Percentiles rank a stretch among this genome's conserved stretches.
Conservation (phyloP, 2,113 vertebrate species). For the Lipophrys pholis region DNA sequence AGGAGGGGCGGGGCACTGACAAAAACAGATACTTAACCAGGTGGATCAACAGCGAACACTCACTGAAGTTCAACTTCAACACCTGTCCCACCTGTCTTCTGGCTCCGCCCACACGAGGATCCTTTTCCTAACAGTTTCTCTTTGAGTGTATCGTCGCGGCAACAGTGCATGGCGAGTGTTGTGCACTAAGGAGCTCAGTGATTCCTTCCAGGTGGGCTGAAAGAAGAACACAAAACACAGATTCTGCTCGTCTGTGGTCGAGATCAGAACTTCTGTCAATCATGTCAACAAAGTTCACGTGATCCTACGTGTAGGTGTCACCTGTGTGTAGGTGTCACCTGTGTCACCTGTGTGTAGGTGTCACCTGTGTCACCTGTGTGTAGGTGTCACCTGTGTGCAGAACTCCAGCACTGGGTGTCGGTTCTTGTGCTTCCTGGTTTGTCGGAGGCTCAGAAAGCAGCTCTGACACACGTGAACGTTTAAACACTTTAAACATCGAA, state of each 20-base stretch:
- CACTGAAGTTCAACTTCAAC: neutral
- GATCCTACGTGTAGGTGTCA: too few species aligned
- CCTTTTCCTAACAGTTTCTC: conserved; percentile 65
- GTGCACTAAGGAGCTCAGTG: conserved; percentile 77
- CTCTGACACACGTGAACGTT: conserved; percentile 88
- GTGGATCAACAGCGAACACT: neutral
- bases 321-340: conserved; percentile 70
- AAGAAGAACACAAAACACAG: neutral
- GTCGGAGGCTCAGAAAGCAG: conserved; percentile 84
- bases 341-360: conserved; percentile 83
- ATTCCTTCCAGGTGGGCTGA: conserved; percentile 86
- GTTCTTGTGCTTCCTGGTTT: conserved; percentile 82
- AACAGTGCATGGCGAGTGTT: conserved; percentile 78
- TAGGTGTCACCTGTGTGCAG: conserved; percentile 81
- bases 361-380: too few species aligned
- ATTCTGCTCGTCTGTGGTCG: neutral
- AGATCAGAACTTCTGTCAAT: too few species aligned
- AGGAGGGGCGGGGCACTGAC: conserved; percentile 25
- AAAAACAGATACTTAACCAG: neutral
- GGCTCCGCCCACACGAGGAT: conserved; percentile 41
- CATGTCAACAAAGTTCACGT: too few species aligned
- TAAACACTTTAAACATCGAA: conserved; percentile 88
- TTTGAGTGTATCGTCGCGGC: conserved; percentile 61
- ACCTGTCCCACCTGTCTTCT: conserved; percentile 41
- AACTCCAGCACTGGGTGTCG: conserved; percentile 85